A percentile compares a stretch with the other conserved stretches of the same genome.
These are phyloP conservation scores for Andinoacara biseriatus DNA, from an alignment of 2,113 vertebrate genomes.

Conservation along the genomic window DNA sequence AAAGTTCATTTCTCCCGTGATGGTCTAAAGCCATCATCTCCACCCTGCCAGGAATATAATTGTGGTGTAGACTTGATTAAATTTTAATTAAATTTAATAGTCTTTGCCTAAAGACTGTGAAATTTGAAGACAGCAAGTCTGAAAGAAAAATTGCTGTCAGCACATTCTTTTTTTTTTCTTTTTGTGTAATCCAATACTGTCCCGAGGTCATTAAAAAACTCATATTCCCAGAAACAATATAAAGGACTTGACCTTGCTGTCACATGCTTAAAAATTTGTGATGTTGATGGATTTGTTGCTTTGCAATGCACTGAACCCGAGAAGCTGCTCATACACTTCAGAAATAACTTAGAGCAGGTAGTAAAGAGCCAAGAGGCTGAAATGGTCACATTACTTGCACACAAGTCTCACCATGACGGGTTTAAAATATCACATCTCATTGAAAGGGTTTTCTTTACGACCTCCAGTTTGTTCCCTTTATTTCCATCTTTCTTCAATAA, in stretches of 20 bases:
- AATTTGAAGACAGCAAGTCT: constrained; percentile 9
- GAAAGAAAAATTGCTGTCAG: constrained; percentile 5
- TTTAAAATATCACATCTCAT: constrained; percentile 53
- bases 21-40: not conserved
- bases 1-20: not conserved
- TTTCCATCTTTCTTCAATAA: constrained; percentile 29
- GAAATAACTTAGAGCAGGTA: not conserved
- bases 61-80: constrained; percentile 31
- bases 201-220: not conserved
- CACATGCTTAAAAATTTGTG: not conserved
- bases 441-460: constrained; percentile 42
- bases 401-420: constrained; percentile 25
- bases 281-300: constrained; percentile 11
- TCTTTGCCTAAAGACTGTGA: constrained; percentile 34
- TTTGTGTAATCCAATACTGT: constrained; percentile 2
- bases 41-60: constrained; percentile 9
- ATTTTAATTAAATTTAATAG: constrained; percentile 30
- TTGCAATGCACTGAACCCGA: not conserved
- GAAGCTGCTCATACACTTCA: not conserved
- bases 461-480: constrained; percentile 53
- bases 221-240: constrained; percentile 1
- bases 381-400: constrained; percentile 23
- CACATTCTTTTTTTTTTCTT: constrained; percentile 11
- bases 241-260: not conserved
- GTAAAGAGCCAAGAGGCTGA: not conserved